Evolutionary conservation across 64 coral and sea anemone species (phyloP).

Genomic region (Trachythela sp.): DNA sequence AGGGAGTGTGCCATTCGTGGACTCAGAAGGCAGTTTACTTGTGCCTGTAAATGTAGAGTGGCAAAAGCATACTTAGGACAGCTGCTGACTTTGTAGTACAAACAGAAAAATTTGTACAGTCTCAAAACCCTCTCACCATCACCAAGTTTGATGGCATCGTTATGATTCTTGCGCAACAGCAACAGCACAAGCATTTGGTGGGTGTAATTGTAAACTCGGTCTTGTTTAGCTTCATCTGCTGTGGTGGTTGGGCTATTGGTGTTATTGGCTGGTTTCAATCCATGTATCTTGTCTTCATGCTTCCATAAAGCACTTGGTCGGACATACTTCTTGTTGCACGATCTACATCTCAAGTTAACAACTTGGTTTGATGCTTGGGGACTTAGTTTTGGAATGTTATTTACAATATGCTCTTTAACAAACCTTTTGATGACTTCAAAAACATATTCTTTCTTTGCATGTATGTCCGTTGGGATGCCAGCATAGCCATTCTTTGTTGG

Average conservation of each 20-base stretch:
- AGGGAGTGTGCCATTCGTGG: slow-evolving; percentile 52
- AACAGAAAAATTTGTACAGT: slow-evolving; percentile 47
- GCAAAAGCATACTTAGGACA: slow-evolving; percentile 59
- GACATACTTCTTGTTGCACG: slow-evolving; percentile 31
- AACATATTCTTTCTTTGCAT: slow-evolving; percentile 39
- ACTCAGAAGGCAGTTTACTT: slow-evolving; percentile 38
- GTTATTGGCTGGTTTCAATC: background rate
- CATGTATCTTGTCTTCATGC: slow-evolving; percentile 46
- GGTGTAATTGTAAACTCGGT: slow-evolving; percentile 7
- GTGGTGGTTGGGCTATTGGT: background rate
- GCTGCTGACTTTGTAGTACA: slow-evolving; percentile 44
- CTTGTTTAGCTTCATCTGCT: background rate
- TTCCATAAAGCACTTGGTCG: slow-evolving; percentile 31
- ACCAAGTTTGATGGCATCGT: slow-evolving; percentile 55
- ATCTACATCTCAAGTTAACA: slow-evolving; percentile 43
- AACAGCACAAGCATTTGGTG: slow-evolving; percentile 43
- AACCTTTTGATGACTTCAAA: slow-evolving; percentile 8
- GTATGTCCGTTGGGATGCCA: background rate
- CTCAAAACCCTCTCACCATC: slow-evolving; percentile 44
- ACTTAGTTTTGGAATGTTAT: slow-evolving; percentile 46
- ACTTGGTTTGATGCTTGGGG: background rate
- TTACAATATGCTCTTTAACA: slow-evolving; percentile 34
- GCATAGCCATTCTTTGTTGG: slow-evolving; percentile 33
- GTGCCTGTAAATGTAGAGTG: slow-evolving; percentile 52
- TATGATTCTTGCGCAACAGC: slow-evolving; percentile 17